Base-by-base conservation (phyloP, 2,113 vertebrate species). In the Micronycteris hirsuta region DNA sequence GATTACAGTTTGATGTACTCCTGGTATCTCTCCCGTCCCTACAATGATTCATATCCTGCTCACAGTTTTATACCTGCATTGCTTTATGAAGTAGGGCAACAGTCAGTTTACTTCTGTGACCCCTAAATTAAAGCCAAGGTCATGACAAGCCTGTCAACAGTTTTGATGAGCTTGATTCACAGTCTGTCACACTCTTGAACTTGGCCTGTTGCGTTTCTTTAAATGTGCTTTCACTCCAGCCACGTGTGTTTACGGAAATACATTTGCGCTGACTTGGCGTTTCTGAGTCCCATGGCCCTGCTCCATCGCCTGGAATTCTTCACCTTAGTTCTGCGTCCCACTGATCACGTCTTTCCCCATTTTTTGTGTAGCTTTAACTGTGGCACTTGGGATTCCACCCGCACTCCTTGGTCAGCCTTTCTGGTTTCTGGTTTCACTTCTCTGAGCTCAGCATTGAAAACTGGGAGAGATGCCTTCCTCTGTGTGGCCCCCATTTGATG, bases 241-340 rank as follows among this genome's bases (percentile, higher is more conserved):
- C 63, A 36, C 15, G 4, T 49, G 31, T 24, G 52, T 52, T 86
- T 17, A 1, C 31, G 70, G 41, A 49, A 49, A n/a, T 17, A 4
- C 7, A 8, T 52, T 13, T 15, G 28, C 9, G 36, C 83, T 41
- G 1, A 13, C 61, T 78, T 20, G 0, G 5, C 41, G 54, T 54
- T 45, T 38, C 73, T 63, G 61, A 36, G 41, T 33, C 33, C 58
- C 19, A 0, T 0, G 4, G 80, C 10, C 45, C 47, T 77, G 38
- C 3, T 67, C 22, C 31, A 33, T 31, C 28, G 20, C 24, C n/a
- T 45, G 16, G 33, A 15, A 4, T 4, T 2, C 2, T 38, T 81
- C n/a, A 1, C 38, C 26, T 2, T 49, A 11, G 54, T 28, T 1
- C 43, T 52, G 11, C 17, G 17, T 17, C 58, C 52, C 0, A 0